Evolutionary conservation across 2,113 vertebrate species (phyloP), one percentile per base, ranked within the genome.

Genomic region (Oryzias woworae): DNA sequence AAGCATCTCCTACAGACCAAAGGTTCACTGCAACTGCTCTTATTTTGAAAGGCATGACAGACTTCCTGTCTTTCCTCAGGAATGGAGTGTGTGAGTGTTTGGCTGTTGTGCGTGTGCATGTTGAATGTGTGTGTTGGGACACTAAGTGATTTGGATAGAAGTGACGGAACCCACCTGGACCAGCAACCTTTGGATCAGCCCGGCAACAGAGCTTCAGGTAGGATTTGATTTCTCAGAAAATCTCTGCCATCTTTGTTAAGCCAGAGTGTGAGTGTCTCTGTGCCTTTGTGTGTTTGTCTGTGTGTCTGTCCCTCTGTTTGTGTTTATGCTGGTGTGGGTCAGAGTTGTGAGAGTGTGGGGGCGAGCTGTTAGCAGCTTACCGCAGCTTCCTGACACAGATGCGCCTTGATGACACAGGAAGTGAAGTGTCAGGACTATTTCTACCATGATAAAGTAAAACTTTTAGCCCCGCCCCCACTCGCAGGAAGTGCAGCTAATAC

Each of bases 41-140:
- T 70, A 57, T 52, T 63, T 54, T 73, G 41, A 61, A 49, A 70
- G 4, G 22, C 0, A 17, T 20, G 7, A 24, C 42, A 1, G 14
- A 54, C 16, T 41, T 36, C 50, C 15, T 73, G 10, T 77, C 16
- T 69, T 1, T 73, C 64, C 24, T 20, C 81, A 85, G 85, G 70
- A 24, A 85, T 87, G 85, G 75, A 50, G 63, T 2, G 60, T 47
- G 63, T 69, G 66, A 56, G 70, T 73, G 62, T 42, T 62, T 81
- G 58, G 78, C 50, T 81, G 58, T 23, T 52, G 54, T 76, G 64
- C 58, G 53, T 52, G 71, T 71, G 51, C 3, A 2, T 52, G 42
- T 43, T 81, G 56, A 56, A 50, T 13, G 43, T 63, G 56, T 54
- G 28, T 47, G 70, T 76, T 4, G 1, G n/a, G 1, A 58, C 59